Conservation (phyloP, 2,888 invertebrate species). For the Shargacucullia verbasci region DNA sequence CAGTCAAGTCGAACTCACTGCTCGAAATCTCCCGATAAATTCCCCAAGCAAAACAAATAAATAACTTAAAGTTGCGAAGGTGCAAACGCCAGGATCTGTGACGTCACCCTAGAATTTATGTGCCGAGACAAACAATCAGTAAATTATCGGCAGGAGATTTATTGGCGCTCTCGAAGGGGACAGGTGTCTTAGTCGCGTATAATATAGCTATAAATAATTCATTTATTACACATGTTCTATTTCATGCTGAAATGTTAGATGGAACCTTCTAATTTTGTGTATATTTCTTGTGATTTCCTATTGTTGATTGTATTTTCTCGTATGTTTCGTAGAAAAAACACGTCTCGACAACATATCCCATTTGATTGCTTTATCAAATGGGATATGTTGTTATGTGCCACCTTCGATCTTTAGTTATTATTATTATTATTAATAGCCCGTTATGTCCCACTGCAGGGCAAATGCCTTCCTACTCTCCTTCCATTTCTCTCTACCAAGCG, state of each 20-base stretch:
- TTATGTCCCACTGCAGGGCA: too few relatives aligned
- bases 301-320: too few relatives aligned
- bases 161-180: constrained; percentile 60
- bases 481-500: too few relatives aligned
- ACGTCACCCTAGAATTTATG: constrained; percentile 55
- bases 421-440: too few relatives aligned
- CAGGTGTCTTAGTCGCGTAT: constrained; percentile 66
- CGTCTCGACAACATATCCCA: too few relatives aligned
- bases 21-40: constrained; percentile 61
- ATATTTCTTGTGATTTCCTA: not conserved
- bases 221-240: constrained; percentile 50
- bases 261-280: constrained; percentile 17
- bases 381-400: too few relatives aligned
- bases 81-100: constrained; percentile 56
- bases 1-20: constrained; percentile 42
- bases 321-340: too few relatives aligned
- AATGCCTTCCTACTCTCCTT: too few relatives aligned
- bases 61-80: constrained; percentile 71
- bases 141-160: constrained; percentile 79
- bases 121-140: constrained; percentile 74
- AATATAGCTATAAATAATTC: constrained; percentile 59
- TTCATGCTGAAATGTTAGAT: constrained; percentile 27
- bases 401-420: too few relatives aligned
- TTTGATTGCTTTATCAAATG: too few relatives aligned
- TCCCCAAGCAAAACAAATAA: constrained; percentile 77